Conservation (phyloP, 2,113 vertebrate species). For the Typhlomys cinereus region DNA sequence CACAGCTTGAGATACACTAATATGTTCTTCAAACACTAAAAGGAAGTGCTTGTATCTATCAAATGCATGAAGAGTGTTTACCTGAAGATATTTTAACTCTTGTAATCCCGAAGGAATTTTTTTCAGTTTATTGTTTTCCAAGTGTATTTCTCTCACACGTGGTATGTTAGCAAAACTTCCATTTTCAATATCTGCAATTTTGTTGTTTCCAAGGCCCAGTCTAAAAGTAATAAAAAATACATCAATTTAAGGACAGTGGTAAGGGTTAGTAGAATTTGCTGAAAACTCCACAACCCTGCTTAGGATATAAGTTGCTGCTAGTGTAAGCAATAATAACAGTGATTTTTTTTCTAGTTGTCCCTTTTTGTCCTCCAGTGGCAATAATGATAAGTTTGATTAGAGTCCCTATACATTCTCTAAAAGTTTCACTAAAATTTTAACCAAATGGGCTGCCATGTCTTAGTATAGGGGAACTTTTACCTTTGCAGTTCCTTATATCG, state of each 20-base stretch:
- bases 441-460: neutral
- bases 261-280: slow-evolving; percentile 27
- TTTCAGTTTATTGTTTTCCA: slow-evolving; percentile 95
- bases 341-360: neutral
- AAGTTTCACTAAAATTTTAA: neutral
- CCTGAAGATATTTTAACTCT: slow-evolving; percentile 95
- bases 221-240: slow-evolving; percentile 83
- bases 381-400: neutral
- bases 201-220: slow-evolving; percentile 94
- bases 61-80: slow-evolving; percentile 74
- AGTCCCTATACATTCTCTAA: neutral
- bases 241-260: slow-evolving; percentile 20
- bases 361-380: neutral
- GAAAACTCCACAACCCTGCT: neutral
- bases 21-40: slow-evolving; percentile 7
- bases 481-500: slow-evolving; percentile 94
- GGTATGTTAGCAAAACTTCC: slow-evolving; percentile 92
- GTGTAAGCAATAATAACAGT: neutral
- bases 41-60: neutral
- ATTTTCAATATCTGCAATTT: slow-evolving; percentile 96
- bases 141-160: slow-evolving; percentile 93
- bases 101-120: slow-evolving; percentile 92
- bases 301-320: neutral
- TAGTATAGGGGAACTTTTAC: slow-evolving; percentile 81
- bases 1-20: slow-evolving; percentile 24